Conservation (phyloP, 2,797 vertebrate species). For the Coendou prehensilis region DNA sequence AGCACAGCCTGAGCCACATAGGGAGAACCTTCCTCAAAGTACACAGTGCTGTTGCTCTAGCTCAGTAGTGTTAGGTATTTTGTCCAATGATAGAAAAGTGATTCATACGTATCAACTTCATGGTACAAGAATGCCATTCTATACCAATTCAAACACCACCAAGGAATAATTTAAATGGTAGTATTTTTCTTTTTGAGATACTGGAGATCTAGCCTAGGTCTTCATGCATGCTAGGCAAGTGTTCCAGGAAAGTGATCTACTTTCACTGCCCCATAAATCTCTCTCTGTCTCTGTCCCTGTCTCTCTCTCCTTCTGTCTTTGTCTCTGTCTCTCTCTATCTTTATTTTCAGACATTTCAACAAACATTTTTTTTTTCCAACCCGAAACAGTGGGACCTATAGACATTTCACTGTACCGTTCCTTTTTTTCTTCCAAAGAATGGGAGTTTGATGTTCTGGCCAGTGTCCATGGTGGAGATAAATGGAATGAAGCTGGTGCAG, state of each 20-base stretch:
- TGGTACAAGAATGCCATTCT: background rate
- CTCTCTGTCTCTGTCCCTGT: background rate
- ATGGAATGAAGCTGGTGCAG: slow-evolving; percentile 92
- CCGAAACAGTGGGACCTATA: background rate
- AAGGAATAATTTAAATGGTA: background rate
- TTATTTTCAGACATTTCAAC: background rate
- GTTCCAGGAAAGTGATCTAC: background rate
- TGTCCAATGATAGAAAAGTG: background rate
- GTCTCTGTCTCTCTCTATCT: background rate
- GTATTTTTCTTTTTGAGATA: background rate
- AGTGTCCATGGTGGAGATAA: slow-evolving; percentile 94
- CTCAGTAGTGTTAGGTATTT: background rate
- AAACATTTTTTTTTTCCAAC: background rate
- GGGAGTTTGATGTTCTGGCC: slow-evolving; percentile 93
- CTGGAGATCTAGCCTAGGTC: background rate
- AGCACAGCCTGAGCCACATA: background rate
- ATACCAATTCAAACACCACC: background rate
- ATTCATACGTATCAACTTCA: background rate
- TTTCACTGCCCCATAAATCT: background rate
- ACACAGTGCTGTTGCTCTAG: background rate
- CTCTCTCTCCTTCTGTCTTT: background rate
- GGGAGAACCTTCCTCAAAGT: background rate
- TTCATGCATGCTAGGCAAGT: background rate
- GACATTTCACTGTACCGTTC: background rate
- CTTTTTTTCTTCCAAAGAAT: slow-evolving; percentile 85